phyloP scores from a whole-genome alignment of 2,797 vertebrate genomes.

The Sus cebifrons region DNA sequence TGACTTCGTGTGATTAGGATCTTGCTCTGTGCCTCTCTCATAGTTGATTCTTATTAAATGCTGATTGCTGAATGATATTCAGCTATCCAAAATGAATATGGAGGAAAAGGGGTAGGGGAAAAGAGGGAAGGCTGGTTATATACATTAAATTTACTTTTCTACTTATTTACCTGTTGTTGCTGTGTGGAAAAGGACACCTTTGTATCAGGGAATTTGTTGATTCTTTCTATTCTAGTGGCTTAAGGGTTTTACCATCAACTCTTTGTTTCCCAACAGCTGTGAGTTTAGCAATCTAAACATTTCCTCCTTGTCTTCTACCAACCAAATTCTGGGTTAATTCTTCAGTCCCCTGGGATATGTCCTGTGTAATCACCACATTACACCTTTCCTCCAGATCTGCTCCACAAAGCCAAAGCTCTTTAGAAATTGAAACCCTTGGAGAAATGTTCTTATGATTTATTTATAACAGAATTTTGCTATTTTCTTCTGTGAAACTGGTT shows the following conservation, averaged over 20 bases:
- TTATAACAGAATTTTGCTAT: neutral
- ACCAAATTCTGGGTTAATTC: neutral
- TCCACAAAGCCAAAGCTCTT: neutral
- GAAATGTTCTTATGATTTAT: constrained; percentile 28
- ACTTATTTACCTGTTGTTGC: neutral
- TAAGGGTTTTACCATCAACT: neutral
- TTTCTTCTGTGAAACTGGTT: constrained; percentile 37
- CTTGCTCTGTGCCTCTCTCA: neutral
- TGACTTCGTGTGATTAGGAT: constrained; percentile 1
- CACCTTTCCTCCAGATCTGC: neutral
- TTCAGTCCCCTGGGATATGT: neutral
- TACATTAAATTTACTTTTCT: neutral
- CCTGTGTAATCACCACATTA: neutral
- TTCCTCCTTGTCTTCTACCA: neutral
- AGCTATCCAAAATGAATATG: neutral
- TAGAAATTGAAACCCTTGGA: neutral
- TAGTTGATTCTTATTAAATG: neutral
- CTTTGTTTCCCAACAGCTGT: constrained; percentile 44
- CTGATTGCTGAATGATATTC: constrained; percentile 8
- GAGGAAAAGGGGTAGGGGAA: too few species aligned
- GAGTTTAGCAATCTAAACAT: neutral
- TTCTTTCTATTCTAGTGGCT: constrained; percentile 29
- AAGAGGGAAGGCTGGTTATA: neutral
- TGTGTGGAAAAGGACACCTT: neutral
- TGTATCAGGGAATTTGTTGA: neutral